Conservation (phyloP, 2,113 vertebrate species). For the Corvus cornix region DNA sequence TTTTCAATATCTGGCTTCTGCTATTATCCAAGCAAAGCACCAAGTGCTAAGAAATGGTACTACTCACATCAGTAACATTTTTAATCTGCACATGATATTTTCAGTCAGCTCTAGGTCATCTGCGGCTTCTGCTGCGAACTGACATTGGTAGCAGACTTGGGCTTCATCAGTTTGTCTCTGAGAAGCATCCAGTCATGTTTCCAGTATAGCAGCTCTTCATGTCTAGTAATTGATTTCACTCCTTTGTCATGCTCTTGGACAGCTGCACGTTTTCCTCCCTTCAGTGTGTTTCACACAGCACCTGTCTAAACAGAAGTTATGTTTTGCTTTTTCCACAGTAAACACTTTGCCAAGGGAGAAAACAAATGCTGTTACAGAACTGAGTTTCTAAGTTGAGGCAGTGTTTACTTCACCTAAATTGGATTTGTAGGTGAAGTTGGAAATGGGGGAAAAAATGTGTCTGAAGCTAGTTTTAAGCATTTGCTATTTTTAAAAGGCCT, state of each 20-base stretch:
- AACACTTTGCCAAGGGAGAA: not conserved
- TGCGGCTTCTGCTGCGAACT: not conserved
- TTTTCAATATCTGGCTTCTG: not conserved
- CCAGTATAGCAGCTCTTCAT: not conserved
- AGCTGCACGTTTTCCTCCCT: not conserved
- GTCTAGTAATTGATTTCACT: not conserved
- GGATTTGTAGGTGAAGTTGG: not conserved
- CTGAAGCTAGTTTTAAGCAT: not conserved
- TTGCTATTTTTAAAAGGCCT: not conserved
- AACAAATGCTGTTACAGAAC: not conserved
- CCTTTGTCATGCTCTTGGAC: not conserved
- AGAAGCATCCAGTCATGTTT: not conserved
- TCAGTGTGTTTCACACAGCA: not conserved
- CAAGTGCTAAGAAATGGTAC: not conserved
- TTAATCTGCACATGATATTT: not conserved
- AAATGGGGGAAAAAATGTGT: not conserved
- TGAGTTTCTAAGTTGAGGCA: not conserved
- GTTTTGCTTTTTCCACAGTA: not conserved
- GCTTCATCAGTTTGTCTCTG: not conserved
- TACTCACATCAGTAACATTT: not conserved
- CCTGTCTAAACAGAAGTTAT: constrained; percentile 1
- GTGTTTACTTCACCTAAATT: not conserved
- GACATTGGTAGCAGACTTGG: not conserved
- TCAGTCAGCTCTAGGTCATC: not conserved
- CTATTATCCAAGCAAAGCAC: not conserved